Percentiles rank a stretch among this genome's conserved stretches.
Conservation (phyloP, 2,113 vertebrate species). For the Halichoeres trimaculatus region DNA sequence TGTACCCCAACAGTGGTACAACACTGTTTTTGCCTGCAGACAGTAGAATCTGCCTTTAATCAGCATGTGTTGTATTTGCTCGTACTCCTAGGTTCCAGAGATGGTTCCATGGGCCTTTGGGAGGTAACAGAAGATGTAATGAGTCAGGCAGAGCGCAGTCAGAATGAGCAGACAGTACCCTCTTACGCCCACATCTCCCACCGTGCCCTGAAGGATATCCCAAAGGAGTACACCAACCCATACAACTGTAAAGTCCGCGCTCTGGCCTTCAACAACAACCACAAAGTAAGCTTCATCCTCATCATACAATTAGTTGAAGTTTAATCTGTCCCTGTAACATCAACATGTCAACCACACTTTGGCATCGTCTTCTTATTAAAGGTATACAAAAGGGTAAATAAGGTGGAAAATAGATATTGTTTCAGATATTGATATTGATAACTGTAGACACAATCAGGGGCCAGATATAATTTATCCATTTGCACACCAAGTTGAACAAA, state of each 20-base stretch:
- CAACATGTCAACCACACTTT: no score
- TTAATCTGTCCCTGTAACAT: no score
- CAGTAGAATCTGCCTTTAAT: background rate
- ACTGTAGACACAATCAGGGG: no score
- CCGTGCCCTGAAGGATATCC: constrained; percentile 95
- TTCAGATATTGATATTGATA: no score
- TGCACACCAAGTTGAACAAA: background rate
- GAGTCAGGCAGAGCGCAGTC: constrained; percentile 85
- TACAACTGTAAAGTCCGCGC: constrained; percentile 98
- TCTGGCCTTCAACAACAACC: constrained; percentile 95
- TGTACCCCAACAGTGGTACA: background rate
- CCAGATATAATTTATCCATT: background rate
- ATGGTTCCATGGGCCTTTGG: constrained; percentile 98
- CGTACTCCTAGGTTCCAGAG: constrained; percentile 90
- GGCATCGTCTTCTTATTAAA: no score
- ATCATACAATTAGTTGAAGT: no score
- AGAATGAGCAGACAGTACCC: constrained; percentile 88
- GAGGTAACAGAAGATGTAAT: constrained; percentile 95
- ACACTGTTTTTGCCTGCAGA: background rate
- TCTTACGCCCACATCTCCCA: constrained; percentile 95
- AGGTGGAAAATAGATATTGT: no score
- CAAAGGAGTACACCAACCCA: constrained; percentile 96
- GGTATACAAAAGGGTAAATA: no score
- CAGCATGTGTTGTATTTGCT: background rate
- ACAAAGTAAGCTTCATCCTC: constrained; percentile 86